These are phyloP conservation scores for Atherinomorus stipes DNA, from an alignment of 2,113 vertebrate species.

Conservation along the genomic window DNA sequence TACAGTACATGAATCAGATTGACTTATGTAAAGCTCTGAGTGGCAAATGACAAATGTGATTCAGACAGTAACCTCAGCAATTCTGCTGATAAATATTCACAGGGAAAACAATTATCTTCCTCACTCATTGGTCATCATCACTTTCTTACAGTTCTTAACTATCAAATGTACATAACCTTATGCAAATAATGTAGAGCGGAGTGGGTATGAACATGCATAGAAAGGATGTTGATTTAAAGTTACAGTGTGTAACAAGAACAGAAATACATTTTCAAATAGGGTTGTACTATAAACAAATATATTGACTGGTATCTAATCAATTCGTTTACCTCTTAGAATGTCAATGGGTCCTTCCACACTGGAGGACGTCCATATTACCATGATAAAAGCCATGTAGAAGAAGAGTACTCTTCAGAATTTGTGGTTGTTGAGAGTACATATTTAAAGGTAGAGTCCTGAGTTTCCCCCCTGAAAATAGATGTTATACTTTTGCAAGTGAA, in stretches of 20 bases:
- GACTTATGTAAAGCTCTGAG: conserved; percentile 24
- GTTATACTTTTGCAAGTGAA: too few relatives aligned
- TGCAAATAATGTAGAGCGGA: conserved; percentile 47
- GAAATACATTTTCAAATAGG: neutral
- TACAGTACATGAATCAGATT: conserved; percentile 22
- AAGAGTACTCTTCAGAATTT: too few relatives aligned
- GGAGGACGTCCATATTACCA: too few relatives aligned
- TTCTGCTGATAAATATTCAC: conserved; percentile 14
- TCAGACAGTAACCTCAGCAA: conserved; percentile 8
- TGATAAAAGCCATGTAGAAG: too few relatives aligned
- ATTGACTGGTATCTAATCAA: too few relatives aligned
- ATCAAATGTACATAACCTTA: conserved; percentile 58
- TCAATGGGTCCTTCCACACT: too few relatives aligned
- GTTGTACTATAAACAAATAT: too few relatives aligned
- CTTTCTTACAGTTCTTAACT: conserved; percentile 22
- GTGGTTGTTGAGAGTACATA: too few relatives aligned
- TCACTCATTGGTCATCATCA: conserved; percentile 20
- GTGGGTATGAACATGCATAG: neutral
- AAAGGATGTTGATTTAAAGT: neutral
- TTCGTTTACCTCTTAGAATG: too few relatives aligned
- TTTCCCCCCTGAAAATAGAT: too few relatives aligned
- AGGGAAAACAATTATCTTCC: conserved; percentile 12
- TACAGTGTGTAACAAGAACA: neutral
- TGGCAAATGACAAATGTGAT: conserved; percentile 34
- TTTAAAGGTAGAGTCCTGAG: too few relatives aligned